A percentile compares a stretch with the other conserved stretches of the same genome.
phyloP scores from a whole-genome alignment of 2,113 vertebrate genomes.

The Notothenia coriiceps region DNA sequence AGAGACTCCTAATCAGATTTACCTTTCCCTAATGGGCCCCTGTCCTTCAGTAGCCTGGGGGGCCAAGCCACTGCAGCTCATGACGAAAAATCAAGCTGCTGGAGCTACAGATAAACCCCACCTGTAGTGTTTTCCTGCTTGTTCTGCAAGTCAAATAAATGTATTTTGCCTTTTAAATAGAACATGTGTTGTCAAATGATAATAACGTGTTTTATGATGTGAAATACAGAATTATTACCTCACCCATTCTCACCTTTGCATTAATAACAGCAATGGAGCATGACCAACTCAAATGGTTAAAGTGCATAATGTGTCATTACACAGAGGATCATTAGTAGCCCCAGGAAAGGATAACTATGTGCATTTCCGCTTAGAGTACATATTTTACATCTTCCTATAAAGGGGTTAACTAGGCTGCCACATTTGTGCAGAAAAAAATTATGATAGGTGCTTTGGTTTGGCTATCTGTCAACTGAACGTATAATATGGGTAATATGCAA shows the following conservation, averaged over 20 bases:
- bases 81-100: conserved; percentile 47
- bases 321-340: not conserved
- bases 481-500: no score
- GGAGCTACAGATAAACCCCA: conserved; percentile 44
- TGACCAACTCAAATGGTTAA: not conserved
- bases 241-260: not conserved
- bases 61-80: conserved; percentile 30
- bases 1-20: conserved; percentile 82
- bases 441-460: no score
- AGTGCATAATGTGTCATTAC: not conserved
- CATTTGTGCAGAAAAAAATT: no score
- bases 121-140: conserved; percentile 16
- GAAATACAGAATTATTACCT: not conserved
- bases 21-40: conserved; percentile 81
- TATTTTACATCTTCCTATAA: no score
- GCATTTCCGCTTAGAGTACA: not conserved
- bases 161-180: not conserved
- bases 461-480: no score
- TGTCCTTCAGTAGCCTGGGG: conserved; percentile 74
- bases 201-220: not conserved
- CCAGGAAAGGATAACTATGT: not conserved
- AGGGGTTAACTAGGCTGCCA: no score
- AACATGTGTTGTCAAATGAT: not conserved
- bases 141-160: not conserved
- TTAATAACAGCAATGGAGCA: not conserved